Conservation (phyloP, 2,888 invertebrate genomes). For the Philhelius pedissequus region DNA sequence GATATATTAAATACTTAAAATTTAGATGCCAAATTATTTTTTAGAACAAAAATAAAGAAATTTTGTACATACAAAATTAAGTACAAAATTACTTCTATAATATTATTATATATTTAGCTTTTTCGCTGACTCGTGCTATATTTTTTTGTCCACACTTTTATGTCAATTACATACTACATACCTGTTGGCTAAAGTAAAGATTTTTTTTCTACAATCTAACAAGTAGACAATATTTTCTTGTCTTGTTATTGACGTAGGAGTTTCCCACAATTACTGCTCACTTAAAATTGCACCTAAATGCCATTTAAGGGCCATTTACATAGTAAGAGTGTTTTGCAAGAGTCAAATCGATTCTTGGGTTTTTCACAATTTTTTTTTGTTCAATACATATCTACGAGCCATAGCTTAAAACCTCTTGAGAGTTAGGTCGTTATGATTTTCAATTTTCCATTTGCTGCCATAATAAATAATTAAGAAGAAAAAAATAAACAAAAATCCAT, state of each 20-base stretch:
- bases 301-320: not conserved
- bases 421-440: not conserved
- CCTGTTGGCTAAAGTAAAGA: not conserved
- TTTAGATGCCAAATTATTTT: no score
- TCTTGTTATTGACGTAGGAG: not conserved
- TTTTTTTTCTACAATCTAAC: not conserved
- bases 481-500: not conserved
- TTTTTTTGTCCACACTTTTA: no score
- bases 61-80: no score
- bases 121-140: no score
- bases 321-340: not conserved
- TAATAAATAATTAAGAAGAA: not conserved
- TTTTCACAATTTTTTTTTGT: not conserved
- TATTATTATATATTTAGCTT: no score
- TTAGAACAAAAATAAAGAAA: no score
- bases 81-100: no score
- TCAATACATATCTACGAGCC: not conserved
- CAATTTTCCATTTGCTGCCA: not conserved
- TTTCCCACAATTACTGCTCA: not conserved
- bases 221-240: not conserved
- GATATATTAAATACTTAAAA: no score
- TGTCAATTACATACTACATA: no score
- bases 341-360: not conserved
- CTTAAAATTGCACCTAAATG: not conserved
- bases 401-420: not conserved